Evolutionary conservation across 2,888 invertebrate species (phyloP), one percentile per base, ranked within the genome.

Genomic region (Amblyjoppa fuscipennis): DNA sequence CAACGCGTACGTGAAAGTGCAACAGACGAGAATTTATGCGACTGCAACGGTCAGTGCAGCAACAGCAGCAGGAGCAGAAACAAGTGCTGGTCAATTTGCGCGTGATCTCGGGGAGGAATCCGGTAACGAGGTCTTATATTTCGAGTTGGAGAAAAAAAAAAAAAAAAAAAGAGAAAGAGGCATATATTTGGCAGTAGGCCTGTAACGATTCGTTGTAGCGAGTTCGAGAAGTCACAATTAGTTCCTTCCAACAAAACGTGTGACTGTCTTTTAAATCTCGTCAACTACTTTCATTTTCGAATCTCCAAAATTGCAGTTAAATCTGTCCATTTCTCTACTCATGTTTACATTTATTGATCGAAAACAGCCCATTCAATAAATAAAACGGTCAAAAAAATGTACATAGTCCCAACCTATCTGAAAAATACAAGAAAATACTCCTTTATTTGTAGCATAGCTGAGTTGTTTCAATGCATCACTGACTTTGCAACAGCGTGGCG

Each of bases 61-160:
- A 66, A n/a, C 51, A 41, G 73, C 71, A 28, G 4, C 59, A 56
- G 25, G 20, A 25, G 56, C 41, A 69, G 71, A 73, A 75, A 79
- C 83, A 78, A 83, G 83, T 81, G 83, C 80, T 34, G 76, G 69
- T 61, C 85, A 80, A 80, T 83, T 85, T 85, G 74, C 68, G 20
- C 68, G 83, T 53, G 82, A 84, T 86, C 85, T 84, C 76, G 83
- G 61, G n/a, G 61, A 64, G 61, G 88, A 89, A 89, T 89, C 87
- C 87, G 78, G 87, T 88, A 88, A 88, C 88, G 85, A 88, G 87
- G 81, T 83, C 87, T 87, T 85, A 85, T 86, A 80, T 85, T 87
- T 83, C 83, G 85, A 79, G 81, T 56, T 74, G 69, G 41, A 41
- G 41, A 41, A 41, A 41, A 9, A 73, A 82, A 81, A 28, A 78